Base-by-base conservation (phyloP, 2,113 vertebrate genomes). In the Heterotilapia buettikoferi region DNA sequence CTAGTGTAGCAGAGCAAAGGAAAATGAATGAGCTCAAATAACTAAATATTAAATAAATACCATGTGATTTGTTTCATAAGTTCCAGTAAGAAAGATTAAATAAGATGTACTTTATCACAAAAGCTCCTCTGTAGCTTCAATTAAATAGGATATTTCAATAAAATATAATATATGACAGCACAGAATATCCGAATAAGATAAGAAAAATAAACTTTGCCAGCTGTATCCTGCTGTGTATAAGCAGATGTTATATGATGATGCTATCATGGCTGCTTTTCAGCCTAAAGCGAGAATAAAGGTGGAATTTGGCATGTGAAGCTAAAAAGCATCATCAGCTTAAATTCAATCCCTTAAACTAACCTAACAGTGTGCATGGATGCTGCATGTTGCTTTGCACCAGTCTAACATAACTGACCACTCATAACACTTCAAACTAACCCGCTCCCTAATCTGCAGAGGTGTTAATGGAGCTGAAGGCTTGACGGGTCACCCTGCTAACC, bases 111-210 rank as follows among this genome's bases (percentile, higher is more conserved):
- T 76, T 76, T 0, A 31, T 78, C 3, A 11, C 43, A 50, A 19
- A 19, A 19, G 24, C 16, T 50, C 24, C 6, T 47, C 9, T 50
- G 68, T 0, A 73, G 13, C 21, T 18, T 47, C 36, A 21, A 21
- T 16, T 14, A 45, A 45, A 43, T 26, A 45, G 8, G 68, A 5
- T 73, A 26, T 0, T 73, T 26, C 0, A 9, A 0, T 45, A 45
- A 71, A 76, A 47, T 76, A 47, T 29, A 47, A 47, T 29, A 73
- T 73, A 29, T 76, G 40, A 29, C 40, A 11, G 0, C 4, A 76
- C 68, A 47, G 16, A 47, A 47, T 76, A 47, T 47, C 40, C 11
- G 2, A 29, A 18, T 29, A 76, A 19, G 14, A 3, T 29, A 36
- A 63, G 9, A 47, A 76, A 1, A 71, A 40, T 14, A 21, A 40